phyloP scores from a whole-genome alignment of 1,140 invertebrate species.

The Chrysomallon squamiferum region DNA sequence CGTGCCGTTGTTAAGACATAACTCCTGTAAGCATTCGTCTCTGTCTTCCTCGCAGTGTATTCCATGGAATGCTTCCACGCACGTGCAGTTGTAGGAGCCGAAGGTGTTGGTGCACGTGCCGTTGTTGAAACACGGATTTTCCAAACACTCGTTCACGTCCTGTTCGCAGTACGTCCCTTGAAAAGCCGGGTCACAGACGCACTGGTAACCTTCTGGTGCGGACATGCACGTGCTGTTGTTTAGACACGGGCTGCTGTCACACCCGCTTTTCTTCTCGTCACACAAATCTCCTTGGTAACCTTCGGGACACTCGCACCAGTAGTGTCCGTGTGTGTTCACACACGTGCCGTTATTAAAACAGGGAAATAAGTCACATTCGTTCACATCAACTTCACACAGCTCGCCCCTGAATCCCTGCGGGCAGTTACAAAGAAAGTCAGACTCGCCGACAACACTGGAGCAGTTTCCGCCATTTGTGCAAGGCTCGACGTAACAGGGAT shows the following conservation, averaged over 20 bases:
- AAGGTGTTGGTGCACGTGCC: slow-evolving; percentile 24
- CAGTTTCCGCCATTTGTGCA: too few relatives aligned
- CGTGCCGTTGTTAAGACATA: neutral
- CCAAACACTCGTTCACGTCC: slow-evolving; percentile 16
- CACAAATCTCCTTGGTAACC: slow-evolving; percentile 8
- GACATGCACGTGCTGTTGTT: slow-evolving; percentile 31
- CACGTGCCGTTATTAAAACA: neutral
- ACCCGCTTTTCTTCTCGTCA: slow-evolving; percentile 29
- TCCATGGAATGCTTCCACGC: slow-evolving; percentile 67
- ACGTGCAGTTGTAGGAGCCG: slow-evolving; percentile 64
- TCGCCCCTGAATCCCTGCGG: slow-evolving; percentile 22
- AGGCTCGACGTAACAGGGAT: too few relatives aligned
- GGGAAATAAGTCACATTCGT: slow-evolving; percentile 46
- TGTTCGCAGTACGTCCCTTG: slow-evolving; percentile 7
- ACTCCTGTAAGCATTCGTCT: slow-evolving; percentile 50
- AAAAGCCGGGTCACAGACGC: slow-evolving; percentile 12
- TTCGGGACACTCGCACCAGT: neutral
- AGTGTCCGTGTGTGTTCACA: neutral
- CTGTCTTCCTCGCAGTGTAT: slow-evolving; percentile 34
- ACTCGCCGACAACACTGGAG: too few relatives aligned
- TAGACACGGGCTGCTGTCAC: slow-evolving; percentile 25
- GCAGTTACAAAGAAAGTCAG: slow-evolving; percentile 25
- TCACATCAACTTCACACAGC: slow-evolving; percentile 38
- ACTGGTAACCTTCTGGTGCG: slow-evolving; percentile 8
- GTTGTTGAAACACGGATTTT: slow-evolving; percentile 6